Conservation (phyloP, 2,113 vertebrate species). For the Anseranas semipalmata region DNA sequence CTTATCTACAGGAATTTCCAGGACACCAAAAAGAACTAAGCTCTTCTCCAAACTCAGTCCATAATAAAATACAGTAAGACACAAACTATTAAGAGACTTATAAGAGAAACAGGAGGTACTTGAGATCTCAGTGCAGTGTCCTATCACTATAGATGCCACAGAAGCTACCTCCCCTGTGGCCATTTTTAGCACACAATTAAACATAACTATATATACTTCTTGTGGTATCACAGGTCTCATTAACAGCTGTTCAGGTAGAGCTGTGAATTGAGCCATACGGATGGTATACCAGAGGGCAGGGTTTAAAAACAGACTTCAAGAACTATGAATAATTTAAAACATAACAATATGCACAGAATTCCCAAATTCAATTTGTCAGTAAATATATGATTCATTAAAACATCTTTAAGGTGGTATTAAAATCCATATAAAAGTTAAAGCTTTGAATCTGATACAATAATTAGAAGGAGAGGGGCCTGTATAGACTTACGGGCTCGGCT, state of each 20-base stretch:
- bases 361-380: background rate
- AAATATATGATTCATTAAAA: background rate
- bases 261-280: background rate
- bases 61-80: background rate
- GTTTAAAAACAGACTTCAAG: constrained; percentile 7
- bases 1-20: background rate
- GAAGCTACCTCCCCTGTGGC: background rate
- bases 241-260: constrained; percentile 16
- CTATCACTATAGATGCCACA: background rate
- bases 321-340: background rate
- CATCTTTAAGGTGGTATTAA: background rate
- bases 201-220: background rate
- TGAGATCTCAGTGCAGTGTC: background rate
- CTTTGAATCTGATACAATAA: background rate
- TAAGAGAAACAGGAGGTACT: background rate
- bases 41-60: background rate
- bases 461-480: background rate
- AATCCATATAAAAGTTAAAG: background rate
- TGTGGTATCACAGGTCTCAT: background rate
- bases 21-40: background rate
- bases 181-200: background rate
- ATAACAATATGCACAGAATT: background rate
- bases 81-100: background rate
- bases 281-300: background rate
- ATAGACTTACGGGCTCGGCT: background rate